Percentiles rank a stretch among this genome's conserved stretches.
These are phyloP conservation scores for Meliscaeva auricollis DNA, from an alignment of 2,888 invertebrate genomes.

Conservation along the genomic window DNA sequence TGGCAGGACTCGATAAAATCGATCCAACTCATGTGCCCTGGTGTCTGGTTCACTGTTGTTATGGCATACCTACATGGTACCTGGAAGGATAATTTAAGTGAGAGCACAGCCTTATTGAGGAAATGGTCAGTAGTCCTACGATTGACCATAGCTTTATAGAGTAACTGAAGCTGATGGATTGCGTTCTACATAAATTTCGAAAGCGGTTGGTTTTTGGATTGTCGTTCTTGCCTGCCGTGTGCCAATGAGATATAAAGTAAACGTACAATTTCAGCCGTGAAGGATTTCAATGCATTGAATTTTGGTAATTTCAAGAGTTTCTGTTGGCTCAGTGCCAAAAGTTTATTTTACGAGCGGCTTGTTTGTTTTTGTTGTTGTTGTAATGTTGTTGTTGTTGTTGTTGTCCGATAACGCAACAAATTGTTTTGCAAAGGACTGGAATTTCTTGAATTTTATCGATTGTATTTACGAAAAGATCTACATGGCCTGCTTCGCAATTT, in stretches of 20 bases:
- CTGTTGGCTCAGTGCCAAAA: slow-evolving; percentile 38
- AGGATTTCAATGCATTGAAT: slow-evolving; percentile 23
- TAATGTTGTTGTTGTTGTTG: too few species aligned
- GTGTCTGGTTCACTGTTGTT: background rate
- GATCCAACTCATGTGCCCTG: slow-evolving; percentile 22
- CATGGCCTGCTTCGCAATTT: slow-evolving; percentile 5
- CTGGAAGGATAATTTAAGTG: slow-evolving; percentile 15
- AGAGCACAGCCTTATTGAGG: background rate
- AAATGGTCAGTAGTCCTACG: slow-evolving; percentile 2
- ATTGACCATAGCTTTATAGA: background rate
- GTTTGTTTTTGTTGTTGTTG: background rate
- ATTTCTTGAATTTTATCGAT: slow-evolving; percentile 45
- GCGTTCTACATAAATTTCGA: slow-evolving; percentile 56
- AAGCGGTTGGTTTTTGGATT: slow-evolving; percentile 15
- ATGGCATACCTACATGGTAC: background rate
- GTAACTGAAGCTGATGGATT: slow-evolving; percentile 59
- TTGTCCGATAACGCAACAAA: background rate
- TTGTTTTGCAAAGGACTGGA: slow-evolving; percentile 20
- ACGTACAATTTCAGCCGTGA: slow-evolving; percentile 37
- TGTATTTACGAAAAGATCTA: slow-evolving; percentile 56
- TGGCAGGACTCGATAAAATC: slow-evolving; percentile 56
- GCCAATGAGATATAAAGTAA: slow-evolving; percentile 31
- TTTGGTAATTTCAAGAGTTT: background rate
- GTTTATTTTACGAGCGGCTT: slow-evolving; percentile 6
- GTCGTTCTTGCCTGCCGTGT: slow-evolving; percentile 17